Evolutionary conservation across 2,113 vertebrate genomes (phyloP).

Genomic region (Urocynchramus pylzowi): DNA sequence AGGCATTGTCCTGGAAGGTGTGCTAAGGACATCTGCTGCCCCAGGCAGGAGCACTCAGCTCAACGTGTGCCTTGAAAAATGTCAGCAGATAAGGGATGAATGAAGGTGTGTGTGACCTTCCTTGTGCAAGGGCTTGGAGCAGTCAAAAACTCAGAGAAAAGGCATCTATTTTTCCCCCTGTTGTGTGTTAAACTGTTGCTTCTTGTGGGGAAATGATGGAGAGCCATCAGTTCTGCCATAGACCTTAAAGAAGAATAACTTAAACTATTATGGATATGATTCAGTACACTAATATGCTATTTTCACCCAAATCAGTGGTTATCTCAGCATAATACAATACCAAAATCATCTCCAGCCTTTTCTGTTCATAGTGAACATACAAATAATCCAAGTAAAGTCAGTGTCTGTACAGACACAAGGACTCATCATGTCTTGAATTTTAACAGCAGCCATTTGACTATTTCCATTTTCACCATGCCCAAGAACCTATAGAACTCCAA

Average conservation of each 20-base stretch:
- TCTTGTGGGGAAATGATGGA: neutral
- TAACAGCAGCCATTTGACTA: neutral
- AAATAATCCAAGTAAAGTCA: neutral
- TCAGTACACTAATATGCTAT: neutral
- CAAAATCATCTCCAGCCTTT: neutral
- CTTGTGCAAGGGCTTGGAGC: neutral
- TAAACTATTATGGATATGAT: neutral
- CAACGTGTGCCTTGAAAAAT: conserved; percentile 12
- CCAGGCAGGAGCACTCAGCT: neutral
- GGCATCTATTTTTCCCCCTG: neutral
- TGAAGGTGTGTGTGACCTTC: conserved; percentile 38
- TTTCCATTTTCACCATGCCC: neutral
- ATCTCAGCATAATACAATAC: neutral
- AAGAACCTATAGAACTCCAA: neutral
- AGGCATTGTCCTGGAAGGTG: neutral
- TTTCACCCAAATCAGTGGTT: neutral
- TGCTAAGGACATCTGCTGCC: conserved; percentile 38
- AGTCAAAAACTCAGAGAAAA: neutral
- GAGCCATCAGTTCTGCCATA: neutral
- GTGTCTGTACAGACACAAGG: neutral
- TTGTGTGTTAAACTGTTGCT: neutral
- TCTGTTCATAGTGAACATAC: neutral
- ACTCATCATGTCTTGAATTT: neutral
- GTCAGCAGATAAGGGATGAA: conserved; percentile 41
- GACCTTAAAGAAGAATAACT: neutral